Evolutionary conservation across 2,888 invertebrate genomes (phyloP).

Genomic region (Lysandra coridon): DNA sequence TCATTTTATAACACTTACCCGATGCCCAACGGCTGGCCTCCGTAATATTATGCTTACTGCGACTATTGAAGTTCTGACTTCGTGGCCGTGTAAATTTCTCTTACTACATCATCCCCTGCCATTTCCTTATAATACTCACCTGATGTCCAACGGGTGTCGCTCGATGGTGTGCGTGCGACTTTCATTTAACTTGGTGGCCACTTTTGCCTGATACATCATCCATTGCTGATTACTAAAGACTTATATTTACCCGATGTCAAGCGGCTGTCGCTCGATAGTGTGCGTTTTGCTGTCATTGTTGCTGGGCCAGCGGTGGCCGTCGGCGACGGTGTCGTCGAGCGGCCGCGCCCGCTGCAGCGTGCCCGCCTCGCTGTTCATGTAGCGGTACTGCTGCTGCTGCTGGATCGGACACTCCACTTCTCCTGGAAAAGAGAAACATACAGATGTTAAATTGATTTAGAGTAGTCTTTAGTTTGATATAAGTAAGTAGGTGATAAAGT

Average conservation of each 20-base stretch:
- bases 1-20: too few relatives aligned
- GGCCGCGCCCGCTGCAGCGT: constrained; percentile 73
- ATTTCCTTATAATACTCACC: constrained; percentile 49
- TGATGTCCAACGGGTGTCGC: constrained; percentile 47
- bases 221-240: too few relatives aligned
- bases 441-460: neutral
- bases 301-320: constrained; percentile 75
- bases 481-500: too few relatives aligned
- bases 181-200: constrained; percentile 45
- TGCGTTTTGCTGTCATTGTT: constrained; percentile 75
- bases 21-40: too few relatives aligned
- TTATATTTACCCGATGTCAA: constrained; percentile 67
- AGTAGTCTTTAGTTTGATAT: too few relatives aligned
- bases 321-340: constrained; percentile 75
- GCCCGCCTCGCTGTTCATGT: constrained; percentile 78
- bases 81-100: too few relatives aligned
- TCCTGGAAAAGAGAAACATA: constrained; percentile 52
- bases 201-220: too few relatives aligned
- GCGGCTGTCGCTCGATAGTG: constrained; percentile 74
- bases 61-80: too few relatives aligned
- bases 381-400: constrained; percentile 78
- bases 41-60: too few relatives aligned
- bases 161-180: constrained; percentile 43
- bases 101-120: too few relatives aligned
- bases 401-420: constrained; percentile 79